phyloP scores from a whole-genome alignment of 2,888 invertebrate genomes.

The Microctonus hyperodae region DNA sequence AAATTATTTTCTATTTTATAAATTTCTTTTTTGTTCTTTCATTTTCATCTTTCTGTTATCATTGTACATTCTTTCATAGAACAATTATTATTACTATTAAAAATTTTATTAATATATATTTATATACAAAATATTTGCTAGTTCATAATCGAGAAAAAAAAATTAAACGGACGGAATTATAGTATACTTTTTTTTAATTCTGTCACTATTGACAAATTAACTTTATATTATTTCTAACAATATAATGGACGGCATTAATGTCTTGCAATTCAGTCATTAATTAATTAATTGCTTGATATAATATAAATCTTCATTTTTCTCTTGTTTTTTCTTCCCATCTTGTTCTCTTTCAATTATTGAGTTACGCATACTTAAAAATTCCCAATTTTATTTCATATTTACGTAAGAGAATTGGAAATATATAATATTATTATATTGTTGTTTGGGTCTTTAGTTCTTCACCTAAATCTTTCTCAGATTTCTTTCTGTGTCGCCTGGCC shows the following conservation, averaged over 20 bases:
- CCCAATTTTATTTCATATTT: background rate
- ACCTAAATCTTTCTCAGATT: slow-evolving; percentile 74
- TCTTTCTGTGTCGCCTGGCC: slow-evolving; percentile 79
- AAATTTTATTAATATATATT: too few species aligned
- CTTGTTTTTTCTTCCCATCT: background rate
- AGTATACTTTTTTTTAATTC: too few species aligned
- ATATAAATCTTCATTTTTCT: background rate
- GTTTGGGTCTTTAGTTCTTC: slow-evolving; percentile 75
- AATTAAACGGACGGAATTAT: too few species aligned
- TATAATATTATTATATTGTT: slow-evolving; percentile 69
- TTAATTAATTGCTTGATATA: background rate
- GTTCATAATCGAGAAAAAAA: too few species aligned
- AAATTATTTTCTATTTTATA: background rate
- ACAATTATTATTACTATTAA: background rate
- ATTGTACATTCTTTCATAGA: background rate
- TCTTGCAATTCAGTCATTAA: background rate
- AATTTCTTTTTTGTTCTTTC: background rate
- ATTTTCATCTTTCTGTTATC: background rate
- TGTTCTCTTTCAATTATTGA: background rate
- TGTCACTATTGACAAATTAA: too few species aligned
- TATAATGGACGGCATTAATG: background rate
- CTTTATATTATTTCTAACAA: too few species aligned
- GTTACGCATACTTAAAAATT: background rate
- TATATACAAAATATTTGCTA: background rate
- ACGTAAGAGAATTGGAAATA: background rate